These are phyloP conservation scores for Synchiropus splendidus DNA, from an alignment of 2,113 vertebrate genomes.

Conservation along the genomic window DNA sequence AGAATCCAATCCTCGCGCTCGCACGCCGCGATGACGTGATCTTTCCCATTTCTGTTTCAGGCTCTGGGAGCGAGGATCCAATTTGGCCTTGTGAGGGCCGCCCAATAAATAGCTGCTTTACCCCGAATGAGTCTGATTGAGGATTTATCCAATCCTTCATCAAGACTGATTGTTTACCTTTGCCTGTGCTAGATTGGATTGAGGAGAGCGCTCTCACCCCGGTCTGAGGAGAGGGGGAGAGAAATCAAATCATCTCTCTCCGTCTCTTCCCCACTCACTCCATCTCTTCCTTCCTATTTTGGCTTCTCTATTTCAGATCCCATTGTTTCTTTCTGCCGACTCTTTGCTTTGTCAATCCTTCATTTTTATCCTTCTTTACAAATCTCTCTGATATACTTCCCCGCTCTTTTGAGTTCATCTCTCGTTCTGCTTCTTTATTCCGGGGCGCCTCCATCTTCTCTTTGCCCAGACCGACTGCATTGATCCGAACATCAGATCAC, in stretches of 20 bases:
- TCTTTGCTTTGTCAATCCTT: conserved; percentile 5
- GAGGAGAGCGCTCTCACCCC: conserved; percentile 41
- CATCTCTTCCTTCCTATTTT: conserved; percentile 5
- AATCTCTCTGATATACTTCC: no score
- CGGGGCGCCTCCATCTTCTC: conserved; percentile 7
- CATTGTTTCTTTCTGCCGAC: conserved; percentile 2
- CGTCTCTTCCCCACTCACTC: conserved; percentile 10
- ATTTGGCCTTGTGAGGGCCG: conserved; percentile 51
- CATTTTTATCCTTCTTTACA: no score
- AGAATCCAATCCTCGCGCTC: no score
- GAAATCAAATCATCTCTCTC: conserved; percentile 48
- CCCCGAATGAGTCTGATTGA: conserved; percentile 63
- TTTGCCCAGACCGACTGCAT: conserved; percentile 16
- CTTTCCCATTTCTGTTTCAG: no score
- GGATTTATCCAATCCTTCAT: conserved; percentile 69
- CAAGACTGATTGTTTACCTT: conserved; percentile 70
- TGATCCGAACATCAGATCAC: conserved; percentile 26
- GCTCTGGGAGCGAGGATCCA: conserved; percentile 42
- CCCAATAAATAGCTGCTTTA: conserved; percentile 59
- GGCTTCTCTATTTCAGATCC: conserved; percentile 3
- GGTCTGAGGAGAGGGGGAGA: no score
- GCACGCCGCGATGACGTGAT: no score
- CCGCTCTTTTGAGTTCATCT: background rate
- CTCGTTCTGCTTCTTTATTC: background rate
- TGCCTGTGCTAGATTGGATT: conserved; percentile 55